Evolutionary conservation across 1,140 invertebrate species (phyloP).

Genomic region (Drosophila willistoni): DNA sequence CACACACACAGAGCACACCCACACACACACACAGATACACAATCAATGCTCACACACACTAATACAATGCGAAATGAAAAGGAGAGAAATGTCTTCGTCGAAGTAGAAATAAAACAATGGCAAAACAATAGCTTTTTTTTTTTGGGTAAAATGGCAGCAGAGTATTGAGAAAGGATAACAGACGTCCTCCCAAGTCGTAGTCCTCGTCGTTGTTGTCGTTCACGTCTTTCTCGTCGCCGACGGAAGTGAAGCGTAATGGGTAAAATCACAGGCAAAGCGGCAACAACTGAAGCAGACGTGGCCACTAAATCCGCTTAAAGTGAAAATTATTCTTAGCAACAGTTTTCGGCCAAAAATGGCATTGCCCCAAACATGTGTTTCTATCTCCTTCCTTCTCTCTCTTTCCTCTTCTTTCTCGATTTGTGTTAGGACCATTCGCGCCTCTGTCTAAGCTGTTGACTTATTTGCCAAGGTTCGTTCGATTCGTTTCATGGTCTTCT

Average conservation of each 20-base stretch:
- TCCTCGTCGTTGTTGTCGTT: background rate
- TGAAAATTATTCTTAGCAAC: slow-evolving; percentile 73
- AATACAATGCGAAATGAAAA: slow-evolving; percentile 16
- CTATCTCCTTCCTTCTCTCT: background rate
- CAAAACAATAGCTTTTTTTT: slow-evolving; percentile 60
- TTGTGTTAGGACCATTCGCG: slow-evolving; percentile 52
- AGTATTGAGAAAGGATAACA: slow-evolving; percentile 50
- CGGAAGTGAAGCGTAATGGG: slow-evolving; percentile 75
- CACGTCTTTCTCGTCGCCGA: slow-evolving; percentile 40
- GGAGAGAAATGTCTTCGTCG: slow-evolving; percentile 60
- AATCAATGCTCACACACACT: background rate
- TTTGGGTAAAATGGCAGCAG: slow-evolving; percentile 56
- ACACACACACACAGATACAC: slow-evolving; percentile 26
- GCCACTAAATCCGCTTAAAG: slow-evolving; percentile 80
- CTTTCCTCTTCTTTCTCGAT: background rate
- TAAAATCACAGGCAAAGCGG: slow-evolving; percentile 66
- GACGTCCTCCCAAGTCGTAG: slow-evolving; percentile 4
- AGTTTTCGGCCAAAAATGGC: slow-evolving; percentile 46
- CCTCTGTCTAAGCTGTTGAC: slow-evolving; percentile 72
- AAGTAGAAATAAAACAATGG: slow-evolving; percentile 71
- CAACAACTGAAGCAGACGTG: slow-evolving; percentile 33
- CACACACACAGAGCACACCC: slow-evolving; percentile 22
- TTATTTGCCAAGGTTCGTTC: slow-evolving; percentile 65
- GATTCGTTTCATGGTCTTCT: slow-evolving; percentile 45
- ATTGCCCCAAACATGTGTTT: slow-evolving; percentile 19